Evolutionary conservation across 2,888 invertebrate species (phyloP), one percentile per base, ranked within the genome.

Genomic region (Hirtodrosophila trivittata): DNA sequence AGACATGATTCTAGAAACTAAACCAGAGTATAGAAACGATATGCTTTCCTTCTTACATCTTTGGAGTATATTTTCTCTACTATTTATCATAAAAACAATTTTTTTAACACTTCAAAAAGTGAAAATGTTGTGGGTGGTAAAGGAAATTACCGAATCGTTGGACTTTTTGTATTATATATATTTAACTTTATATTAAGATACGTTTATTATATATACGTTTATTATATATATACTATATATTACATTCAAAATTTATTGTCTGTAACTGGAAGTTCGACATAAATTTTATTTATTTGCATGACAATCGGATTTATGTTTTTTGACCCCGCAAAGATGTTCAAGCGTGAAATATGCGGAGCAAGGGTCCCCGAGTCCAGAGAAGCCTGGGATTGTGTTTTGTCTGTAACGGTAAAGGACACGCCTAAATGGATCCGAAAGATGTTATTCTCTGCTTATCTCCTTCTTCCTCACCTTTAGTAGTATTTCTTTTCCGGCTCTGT

Each of bases 221-320:
- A 21, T 21, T 21, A 21, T 21, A 21, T 21, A 21, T 21, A 21
- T 21, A 3, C 3, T 21, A 21, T 21, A 21, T 3, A 21, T 21
- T 2, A 72, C 77, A 77, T 75, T 83, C 66, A 87, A 77, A 80
- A 88, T 88, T 86, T 88, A 87, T 88, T 87, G 77, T 80, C 71
- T 72, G 77, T 77, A 74, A 69, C 74, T 75, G 75, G 71, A 76
- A 72, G 74, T 87, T 88, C 75, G 80, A 83, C 87, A 87, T 83
- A 74, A 87, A 81, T 87, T 85, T 88, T 88, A 88, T 89, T 87
- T 89, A 89, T 89, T 87, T 83, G 83, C 89, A 89, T 89, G 85
- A 84, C 84, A 88, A 88, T 87, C 84, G 84, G 84, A 87, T 89
- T 86, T 87, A 81, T 78, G 77, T n/a, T n/a, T n/a, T n/a, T n/a